Percentiles rank a stretch among this genome's conserved stretches.
phyloP scores from a whole-genome alignment of 2,797 vertebrate genomes.

The Crenichthys baileyi region DNA sequence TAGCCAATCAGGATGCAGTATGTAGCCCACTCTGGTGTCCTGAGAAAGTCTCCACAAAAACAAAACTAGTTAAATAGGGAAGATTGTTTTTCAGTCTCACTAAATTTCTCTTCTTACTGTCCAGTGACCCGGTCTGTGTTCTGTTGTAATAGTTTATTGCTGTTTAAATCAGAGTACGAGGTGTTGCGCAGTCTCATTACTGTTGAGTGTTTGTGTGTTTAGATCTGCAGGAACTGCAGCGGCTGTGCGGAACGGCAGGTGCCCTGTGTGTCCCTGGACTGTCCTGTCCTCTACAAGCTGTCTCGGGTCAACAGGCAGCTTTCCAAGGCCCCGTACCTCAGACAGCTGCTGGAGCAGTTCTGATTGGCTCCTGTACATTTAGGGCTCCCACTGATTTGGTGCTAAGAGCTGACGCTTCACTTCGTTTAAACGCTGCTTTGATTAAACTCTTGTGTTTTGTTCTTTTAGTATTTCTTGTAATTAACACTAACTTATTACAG shows the following conservation, averaged over 20 bases:
- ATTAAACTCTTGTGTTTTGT: constrained; percentile 57
- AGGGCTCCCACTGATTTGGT: constrained; percentile 52
- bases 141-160: background rate
- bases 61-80: too few species aligned
- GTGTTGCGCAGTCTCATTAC: background rate
- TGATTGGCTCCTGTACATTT: constrained; percentile 69
- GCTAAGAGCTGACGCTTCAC: constrained; percentile 60
- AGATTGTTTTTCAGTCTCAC: too few species aligned
- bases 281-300: constrained; percentile 93
- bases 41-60: background rate
- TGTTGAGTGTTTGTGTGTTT: constrained; percentile 27
- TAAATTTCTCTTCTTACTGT: background rate
- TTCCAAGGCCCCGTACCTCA: constrained; percentile 92
- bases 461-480: constrained; percentile 11
- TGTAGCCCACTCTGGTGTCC: background rate
- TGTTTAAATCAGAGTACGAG: background rate
- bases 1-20: background rate
- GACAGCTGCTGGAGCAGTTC: constrained; percentile 96
- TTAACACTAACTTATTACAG: background rate
- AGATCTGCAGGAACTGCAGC: constrained; percentile 95
- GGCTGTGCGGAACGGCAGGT: constrained; percentile 88
- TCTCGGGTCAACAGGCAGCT: constrained; percentile 90
- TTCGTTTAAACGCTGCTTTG: constrained; percentile 68
- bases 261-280: constrained; percentile 92
- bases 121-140: too few species aligned